Conservation (phyloP, 2,888 invertebrate genomes). For the Azorinus chamasolen region DNA sequence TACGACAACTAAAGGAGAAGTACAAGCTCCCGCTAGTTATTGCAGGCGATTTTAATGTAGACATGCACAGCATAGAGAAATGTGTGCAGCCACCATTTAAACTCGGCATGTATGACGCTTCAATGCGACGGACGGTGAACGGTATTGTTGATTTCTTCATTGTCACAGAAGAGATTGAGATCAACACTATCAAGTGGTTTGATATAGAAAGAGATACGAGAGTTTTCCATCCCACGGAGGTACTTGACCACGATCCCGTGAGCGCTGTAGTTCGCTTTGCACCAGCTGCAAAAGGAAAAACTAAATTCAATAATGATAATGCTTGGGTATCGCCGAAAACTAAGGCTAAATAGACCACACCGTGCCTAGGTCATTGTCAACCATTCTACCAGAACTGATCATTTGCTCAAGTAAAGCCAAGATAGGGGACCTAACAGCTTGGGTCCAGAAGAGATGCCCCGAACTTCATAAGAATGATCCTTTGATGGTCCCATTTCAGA, state of each 20-base stretch:
- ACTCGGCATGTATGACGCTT: constrained; percentile 41
- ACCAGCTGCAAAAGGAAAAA: too few species aligned
- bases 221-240: constrained; percentile 21
- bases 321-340: too few species aligned
- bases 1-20: constrained; percentile 34
- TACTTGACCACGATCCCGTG: constrained; percentile 50
- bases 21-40: constrained; percentile 44
- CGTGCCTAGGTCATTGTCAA: too few species aligned
- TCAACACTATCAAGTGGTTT: constrained; percentile 30
- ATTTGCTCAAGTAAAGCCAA: too few species aligned
- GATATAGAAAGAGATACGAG: constrained; percentile 31
- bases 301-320: too few species aligned
- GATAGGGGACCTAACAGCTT: too few species aligned
- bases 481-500: too few species aligned
- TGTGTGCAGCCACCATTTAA: constrained; percentile 46
- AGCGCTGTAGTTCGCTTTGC: neutral
- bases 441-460: too few species aligned
- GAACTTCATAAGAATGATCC: too few species aligned
- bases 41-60: constrained; percentile 52
- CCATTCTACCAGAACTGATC: too few species aligned
- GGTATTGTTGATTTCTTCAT: constrained; percentile 48
- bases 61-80: constrained; percentile 26
- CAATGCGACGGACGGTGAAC: constrained; percentile 28
- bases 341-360: too few species aligned
- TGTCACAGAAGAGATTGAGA: constrained; percentile 35